Base-by-base conservation (phyloP, 2,113 vertebrate genomes). In the Rhea americana region DNA sequence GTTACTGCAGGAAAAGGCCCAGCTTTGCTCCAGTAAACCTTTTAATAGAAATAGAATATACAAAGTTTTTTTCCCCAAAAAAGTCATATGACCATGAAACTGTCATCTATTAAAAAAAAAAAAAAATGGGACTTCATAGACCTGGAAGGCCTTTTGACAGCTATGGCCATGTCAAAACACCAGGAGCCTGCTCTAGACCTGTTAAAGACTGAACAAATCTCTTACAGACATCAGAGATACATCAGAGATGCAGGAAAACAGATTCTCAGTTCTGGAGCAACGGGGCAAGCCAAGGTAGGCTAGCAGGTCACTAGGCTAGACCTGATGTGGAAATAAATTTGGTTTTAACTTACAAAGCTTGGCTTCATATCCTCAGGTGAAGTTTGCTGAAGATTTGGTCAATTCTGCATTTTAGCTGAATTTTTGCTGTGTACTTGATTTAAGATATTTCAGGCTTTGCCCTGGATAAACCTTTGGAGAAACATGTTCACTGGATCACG, bases 121-220 rank as follows among this genome's bases (percentile, higher is more conserved):
- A 58, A 32, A 5, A 16, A 71, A 3, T 10, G 68, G 37, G 30
- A 37, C 16, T 70, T 55, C 13, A 28, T 30, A 66, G 41, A 55
- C 13, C 13, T 63, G 12, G 9, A 11, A 59, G 37, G 9, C 28
- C 24, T 72, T 79, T 80, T 50, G 45, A 32, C 22, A 56, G 24
- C 35, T 81, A 43, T 63, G 30, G 8, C 7, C 9, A 9, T 4
- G 11, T 8, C 41, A n/a, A 85, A 87, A 66, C 9, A 32, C 28
- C 18, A 71, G 18, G n/a, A 78, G 1, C 63, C 85, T 91, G 5
- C 14, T 89, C 14, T 73, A 17, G 2, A 53, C 43, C 4, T 8
- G 19, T 13, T 87, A 47, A 61, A 68, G 14, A 18, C 5, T 0
- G 3, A 45, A 4, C 17, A 77, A 17, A 0, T 0, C 6, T 53